A percentile compares a stretch with the other conserved stretches of the same genome.
These are phyloP conservation scores for Acipenser transmontanus DNA, from an alignment of 2,797 vertebrate species.

Conservation along the genomic window DNA sequence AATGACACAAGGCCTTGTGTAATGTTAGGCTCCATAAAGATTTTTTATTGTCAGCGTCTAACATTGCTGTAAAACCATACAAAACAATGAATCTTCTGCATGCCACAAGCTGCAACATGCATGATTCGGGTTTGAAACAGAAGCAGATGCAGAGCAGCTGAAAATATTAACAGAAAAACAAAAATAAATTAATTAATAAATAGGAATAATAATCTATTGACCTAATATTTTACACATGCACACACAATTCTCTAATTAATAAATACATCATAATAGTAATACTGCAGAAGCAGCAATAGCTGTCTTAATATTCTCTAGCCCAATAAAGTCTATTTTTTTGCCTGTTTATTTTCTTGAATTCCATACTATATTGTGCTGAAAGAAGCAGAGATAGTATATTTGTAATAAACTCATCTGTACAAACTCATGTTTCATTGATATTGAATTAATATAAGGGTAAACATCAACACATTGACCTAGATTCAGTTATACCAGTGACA, in stretches of 20 bases:
- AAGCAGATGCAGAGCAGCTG: conserved; percentile 11
- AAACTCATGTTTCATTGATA: too few relatives aligned
- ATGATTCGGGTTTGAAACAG: background rate
- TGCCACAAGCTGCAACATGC: conserved; percentile 14
- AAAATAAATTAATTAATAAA: conserved; percentile 12
- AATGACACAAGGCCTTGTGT: background rate
- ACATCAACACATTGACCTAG: too few relatives aligned
- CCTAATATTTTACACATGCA: conserved; percentile 16
- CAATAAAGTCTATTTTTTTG: background rate
- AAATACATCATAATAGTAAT: conserved; percentile 3
- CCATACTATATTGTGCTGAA: too few relatives aligned
- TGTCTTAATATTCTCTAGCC: conserved; percentile 10
- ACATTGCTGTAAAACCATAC: conserved; percentile 20
- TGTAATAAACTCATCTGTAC: too few relatives aligned
- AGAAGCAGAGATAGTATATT: too few relatives aligned
- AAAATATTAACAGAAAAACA: conserved; percentile 9
- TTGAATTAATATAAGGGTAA: too few relatives aligned
- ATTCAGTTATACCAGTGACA: too few relatives aligned
- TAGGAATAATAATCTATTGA: conserved; percentile 10
- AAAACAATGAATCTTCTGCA: conserved; percentile 19
- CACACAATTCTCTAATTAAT: conserved; percentile 5
- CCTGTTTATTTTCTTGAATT: too few relatives aligned
- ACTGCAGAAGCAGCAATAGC: conserved; percentile 1
- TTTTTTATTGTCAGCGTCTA: conserved; percentile 24
- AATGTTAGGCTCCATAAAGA: conserved; percentile 7